phyloP scores from a whole-genome alignment of 2,797 vertebrate species.

The Sebastolobus alascanus region DNA sequence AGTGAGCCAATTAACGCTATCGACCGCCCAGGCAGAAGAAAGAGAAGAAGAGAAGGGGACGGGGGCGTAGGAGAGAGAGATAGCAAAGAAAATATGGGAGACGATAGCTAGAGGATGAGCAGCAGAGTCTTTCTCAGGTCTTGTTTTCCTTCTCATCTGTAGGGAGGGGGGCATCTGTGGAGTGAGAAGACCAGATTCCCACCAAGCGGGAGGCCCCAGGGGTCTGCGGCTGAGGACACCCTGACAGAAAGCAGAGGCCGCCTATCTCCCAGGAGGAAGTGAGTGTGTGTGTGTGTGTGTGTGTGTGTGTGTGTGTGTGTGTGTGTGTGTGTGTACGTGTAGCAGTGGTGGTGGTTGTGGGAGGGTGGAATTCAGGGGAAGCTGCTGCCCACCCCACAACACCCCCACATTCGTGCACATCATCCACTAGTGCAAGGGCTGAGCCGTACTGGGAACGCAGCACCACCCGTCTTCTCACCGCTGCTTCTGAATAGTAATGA shows the following conservation, averaged over 20 bases:
- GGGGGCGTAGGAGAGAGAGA: conserved; percentile 42
- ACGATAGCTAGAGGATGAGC: conserved; percentile 80
- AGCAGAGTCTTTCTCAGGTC: conserved; percentile 82
- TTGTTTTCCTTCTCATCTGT: conserved; percentile 72
- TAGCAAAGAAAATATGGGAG: conserved; percentile 61
- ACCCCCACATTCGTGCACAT: conserved; percentile 51
- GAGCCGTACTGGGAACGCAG: conserved; percentile 83
- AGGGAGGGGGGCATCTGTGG: conserved; percentile 43
- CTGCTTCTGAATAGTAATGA: conserved; percentile 81
- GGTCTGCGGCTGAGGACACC: conserved; percentile 84
- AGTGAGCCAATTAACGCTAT: conserved; percentile 91
- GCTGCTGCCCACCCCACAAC: conserved; percentile 47
- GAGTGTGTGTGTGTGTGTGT: conserved; percentile 39
- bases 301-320: conserved; percentile 53
- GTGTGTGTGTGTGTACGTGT: conserved; percentile 48
- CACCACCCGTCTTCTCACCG: conserved; percentile 82
- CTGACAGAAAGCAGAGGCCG: conserved; percentile 93
- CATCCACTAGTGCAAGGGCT: conserved; percentile 60
- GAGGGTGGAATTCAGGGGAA: conserved; percentile 63
- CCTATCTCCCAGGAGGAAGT: conserved; percentile 89
- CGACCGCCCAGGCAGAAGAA: conserved; percentile 72
- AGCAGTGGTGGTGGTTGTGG: neutral
- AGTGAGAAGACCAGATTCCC: conserved; percentile 86
- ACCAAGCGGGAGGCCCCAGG: conserved; percentile 85
- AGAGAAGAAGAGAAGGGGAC: conserved; percentile 49